Percentiles rank a stretch among this genome's conserved stretches.
Evolutionary conservation across 1,140 invertebrate genomes (phyloP).

Genomic region (Ptiloglossa arizonensis): DNA sequence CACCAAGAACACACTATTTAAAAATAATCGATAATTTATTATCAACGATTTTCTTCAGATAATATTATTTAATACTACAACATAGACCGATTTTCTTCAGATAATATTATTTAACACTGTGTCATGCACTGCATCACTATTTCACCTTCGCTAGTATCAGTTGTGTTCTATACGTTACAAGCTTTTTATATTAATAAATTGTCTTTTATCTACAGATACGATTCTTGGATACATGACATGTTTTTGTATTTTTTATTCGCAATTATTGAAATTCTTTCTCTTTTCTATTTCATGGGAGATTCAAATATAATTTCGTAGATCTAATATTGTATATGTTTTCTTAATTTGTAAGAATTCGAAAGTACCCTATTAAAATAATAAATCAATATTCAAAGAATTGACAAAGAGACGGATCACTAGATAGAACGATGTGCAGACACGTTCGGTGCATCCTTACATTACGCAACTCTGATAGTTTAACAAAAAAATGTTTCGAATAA

Average conservation of each 20-base stretch:
- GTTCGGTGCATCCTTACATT: too few species aligned
- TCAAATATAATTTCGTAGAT: too few species aligned
- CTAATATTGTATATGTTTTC: too few species aligned
- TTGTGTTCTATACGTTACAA: neutral
- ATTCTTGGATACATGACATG: neutral
- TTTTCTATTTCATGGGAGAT: neutral
- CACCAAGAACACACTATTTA: neutral
- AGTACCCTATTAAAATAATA: too few species aligned
- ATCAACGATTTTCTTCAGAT: neutral
- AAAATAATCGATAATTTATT: slow-evolving; percentile 12
- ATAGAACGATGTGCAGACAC: too few species aligned
- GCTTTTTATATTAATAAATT: slow-evolving; percentile 13
- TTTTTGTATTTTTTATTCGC: neutral
- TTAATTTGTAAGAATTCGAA: too few species aligned
- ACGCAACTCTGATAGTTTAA: too few species aligned
- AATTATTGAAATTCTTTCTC: neutral
- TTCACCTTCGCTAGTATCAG: neutral
- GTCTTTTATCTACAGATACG: slow-evolving; percentile 8
- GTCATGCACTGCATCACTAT: neutral
- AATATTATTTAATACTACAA: neutral
- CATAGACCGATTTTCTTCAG: neutral
- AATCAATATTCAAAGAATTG: too few species aligned
- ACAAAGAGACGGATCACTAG: too few species aligned
- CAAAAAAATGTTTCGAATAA: too few species aligned
- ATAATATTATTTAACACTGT: neutral